Base-by-base conservation (phyloP, 2,888 invertebrate genomes). In the Thereva nobilitata region DNA sequence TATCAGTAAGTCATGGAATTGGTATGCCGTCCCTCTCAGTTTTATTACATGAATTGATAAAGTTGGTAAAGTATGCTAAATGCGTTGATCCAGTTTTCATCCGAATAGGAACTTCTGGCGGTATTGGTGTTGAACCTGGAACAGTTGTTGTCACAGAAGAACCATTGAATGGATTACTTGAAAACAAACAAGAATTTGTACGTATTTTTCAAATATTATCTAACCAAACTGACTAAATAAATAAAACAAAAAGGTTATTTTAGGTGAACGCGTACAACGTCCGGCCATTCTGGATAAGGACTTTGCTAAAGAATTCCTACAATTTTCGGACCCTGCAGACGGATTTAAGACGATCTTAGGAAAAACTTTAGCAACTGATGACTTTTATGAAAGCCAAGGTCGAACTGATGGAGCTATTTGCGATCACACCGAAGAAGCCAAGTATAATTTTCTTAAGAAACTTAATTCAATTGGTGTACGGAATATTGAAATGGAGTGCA, bases 21-120 rank as follows among this genome's bases (percentile, higher is more conserved):
- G 99, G 98, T 2, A 91, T 94, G 68, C 94, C 97, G 0, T 97
- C 98, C 0, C 88, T 97, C 70, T 93, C 94, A n/a, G 96, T 99
- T 70, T 84, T 98, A 61, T 86, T 99, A n/a, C 95, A 97, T 78
- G 98, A 99, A 83, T 84, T 96, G 64, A 92, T 97, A 75, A 99
- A 98, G 83, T 83, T 99, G 73, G 91, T 97, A 86, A 88, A 89
- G 76, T 92, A 94, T 76, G 96, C 98, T n/a, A 89, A 87, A 76
- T 91, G 88, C 67, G 85, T 84, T 63, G 92, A 94, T 80, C 95
- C 97, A 0, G 84, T 93, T 63, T 95, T 97, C 84, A 89, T 97
- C 82, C 86, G 98, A 71, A 89, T 98, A 72, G 91, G 91, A 37
- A 97, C 97, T 0, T 94, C 95, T 74, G 97, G 97, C 0, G 97